Evolutionary conservation across 2,797 vertebrate species (phyloP), one percentile per base, ranked within the genome.

Genomic region (Helicolenus hilgendorfi): DNA sequence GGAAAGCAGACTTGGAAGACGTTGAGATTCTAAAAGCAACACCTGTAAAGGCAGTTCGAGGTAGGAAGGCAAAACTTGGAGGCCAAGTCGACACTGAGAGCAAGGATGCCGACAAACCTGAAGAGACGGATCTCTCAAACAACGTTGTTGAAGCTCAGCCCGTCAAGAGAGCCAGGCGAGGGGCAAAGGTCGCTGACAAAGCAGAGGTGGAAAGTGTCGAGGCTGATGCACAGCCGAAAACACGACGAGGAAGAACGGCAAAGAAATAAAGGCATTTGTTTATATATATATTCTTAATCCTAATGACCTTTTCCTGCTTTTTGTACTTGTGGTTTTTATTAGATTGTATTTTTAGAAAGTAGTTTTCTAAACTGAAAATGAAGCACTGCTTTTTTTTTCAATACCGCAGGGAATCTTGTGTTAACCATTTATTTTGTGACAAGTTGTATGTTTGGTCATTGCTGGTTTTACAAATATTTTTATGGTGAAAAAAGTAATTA

Each of bases 111-210:
- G 69, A 73, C 72, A 80, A 84, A 82, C 5, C 90, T 94, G 92
- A 96, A 94, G 95, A 96, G 93, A 72, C 89, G 64, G 85, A 89
- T 80, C 94, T 96, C 94, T 95, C 95, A 81, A 94, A 81, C 7
- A 26, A 87, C 68, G 53, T 24, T 18, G 78, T 53, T 1, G 60
- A 84, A 71, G 77, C 84, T 62, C 92, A 72, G 67, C 95, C 94
- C 0, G 22, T 59, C 8, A 96, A 95, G 83, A 94, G 87, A 87
- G 77, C 87, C 26, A 85, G 91, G 4, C 73, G 94, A 79, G 94
- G 78, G 15, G 83, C 62, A 1, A 96, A 91, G 85, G 81, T 72
- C 13, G 49, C 49, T 5, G 78, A 82, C 1, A 41, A 79, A 22
- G 59, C 35, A 0, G 80, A 77, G 5, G 62, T 1, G 15, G 33